A percentile compares a stretch with the other conserved stretches of the same genome.
phyloP scores from a whole-genome alignment of 1,140 invertebrate genomes.

The Macrosteles quadrilineatus region DNA sequence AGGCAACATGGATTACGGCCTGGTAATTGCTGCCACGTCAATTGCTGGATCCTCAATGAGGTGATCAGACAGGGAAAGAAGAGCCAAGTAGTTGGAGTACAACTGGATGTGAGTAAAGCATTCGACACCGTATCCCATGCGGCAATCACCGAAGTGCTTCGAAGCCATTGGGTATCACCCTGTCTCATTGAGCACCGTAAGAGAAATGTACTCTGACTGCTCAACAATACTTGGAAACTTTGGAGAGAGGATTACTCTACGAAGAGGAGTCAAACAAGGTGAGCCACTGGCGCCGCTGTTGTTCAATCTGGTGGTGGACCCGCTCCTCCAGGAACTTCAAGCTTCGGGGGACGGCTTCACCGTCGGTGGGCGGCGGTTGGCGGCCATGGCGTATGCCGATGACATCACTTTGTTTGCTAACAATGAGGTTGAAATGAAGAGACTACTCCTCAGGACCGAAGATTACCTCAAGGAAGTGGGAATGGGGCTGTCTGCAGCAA shows the following conservation, averaged over 20 bases:
- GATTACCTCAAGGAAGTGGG: not conserved
- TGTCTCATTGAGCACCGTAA: not conserved
- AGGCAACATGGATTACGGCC: constrained; percentile 41
- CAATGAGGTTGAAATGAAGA: not conserved
- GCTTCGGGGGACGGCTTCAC: not conserved
- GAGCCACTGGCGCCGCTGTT: not conserved
- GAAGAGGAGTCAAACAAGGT: constrained; percentile 4
- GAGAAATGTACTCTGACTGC: not conserved
- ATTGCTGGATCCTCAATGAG: constrained; percentile 31
- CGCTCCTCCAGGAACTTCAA: constrained; percentile 14
- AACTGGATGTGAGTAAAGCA: constrained; percentile 31
- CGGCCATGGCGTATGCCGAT: constrained; percentile 9
- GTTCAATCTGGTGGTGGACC: not conserved
- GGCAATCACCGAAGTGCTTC: constrained; percentile 30
- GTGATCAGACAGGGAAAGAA: constrained; percentile 24
- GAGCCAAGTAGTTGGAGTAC: constrained; percentile 14
- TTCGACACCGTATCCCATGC: constrained; percentile 50
- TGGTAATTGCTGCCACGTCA: constrained; percentile 35
- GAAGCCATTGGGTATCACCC: not conserved
- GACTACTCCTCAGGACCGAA: not conserved
- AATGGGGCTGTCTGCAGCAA: not conserved
- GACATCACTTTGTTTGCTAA: not conserved
- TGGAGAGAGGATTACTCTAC: constrained; percentile 21
- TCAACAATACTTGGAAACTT: not conserved
- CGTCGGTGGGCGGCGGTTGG: not conserved